A percentile compares a stretch with the other conserved stretches of the same genome.
phyloP scores from a whole-genome alignment of 2,797 vertebrate genomes.

The Siniperca obscura region DNA sequence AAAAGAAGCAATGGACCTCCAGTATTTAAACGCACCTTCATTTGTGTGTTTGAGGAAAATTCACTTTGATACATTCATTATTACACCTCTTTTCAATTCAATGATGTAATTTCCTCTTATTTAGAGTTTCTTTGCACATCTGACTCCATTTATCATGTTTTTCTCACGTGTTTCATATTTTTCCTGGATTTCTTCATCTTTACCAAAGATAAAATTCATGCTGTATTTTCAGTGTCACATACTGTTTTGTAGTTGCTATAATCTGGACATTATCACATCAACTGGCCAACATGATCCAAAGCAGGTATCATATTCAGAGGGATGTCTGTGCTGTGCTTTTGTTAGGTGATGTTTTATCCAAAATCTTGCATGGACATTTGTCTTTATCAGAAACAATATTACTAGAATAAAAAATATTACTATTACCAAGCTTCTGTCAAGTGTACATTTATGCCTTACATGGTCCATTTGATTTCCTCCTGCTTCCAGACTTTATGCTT shows the following conservation, averaged over 20 bases:
- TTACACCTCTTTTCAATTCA: slow-evolving; percentile 38
- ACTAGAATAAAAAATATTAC: slow-evolving; percentile 64
- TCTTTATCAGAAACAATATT: slow-evolving; percentile 71
- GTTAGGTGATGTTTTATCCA: slow-evolving; percentile 64
- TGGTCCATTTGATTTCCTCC: not conserved
- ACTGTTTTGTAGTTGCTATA: slow-evolving; percentile 42
- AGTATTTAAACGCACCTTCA: slow-evolving; percentile 70
- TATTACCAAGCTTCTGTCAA: slow-evolving; percentile 30
- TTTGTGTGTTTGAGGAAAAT: slow-evolving; percentile 44
- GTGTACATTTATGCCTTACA: slow-evolving; percentile 7
- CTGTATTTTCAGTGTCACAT: slow-evolving; percentile 49
- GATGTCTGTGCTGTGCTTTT: slow-evolving; percentile 56
- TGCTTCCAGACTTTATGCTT: not conserved
- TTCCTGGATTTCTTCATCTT: slow-evolving; percentile 50
- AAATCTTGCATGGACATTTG: slow-evolving; percentile 79
- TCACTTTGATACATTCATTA: slow-evolving; percentile 3
- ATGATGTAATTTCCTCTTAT: slow-evolving; percentile 56
- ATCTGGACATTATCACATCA: slow-evolving; percentile 21
- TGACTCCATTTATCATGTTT: slow-evolving; percentile 25
- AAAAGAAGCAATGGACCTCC: slow-evolving; percentile 67
- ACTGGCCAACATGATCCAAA: slow-evolving; percentile 25
- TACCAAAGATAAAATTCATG: slow-evolving; percentile 76
- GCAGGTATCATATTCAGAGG: slow-evolving; percentile 44
- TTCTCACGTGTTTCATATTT: slow-evolving; percentile 17
- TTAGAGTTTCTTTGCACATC: slow-evolving; percentile 48